Conservation (phyloP, 2,797 vertebrate genomes). For the Lepus townsendii region DNA sequence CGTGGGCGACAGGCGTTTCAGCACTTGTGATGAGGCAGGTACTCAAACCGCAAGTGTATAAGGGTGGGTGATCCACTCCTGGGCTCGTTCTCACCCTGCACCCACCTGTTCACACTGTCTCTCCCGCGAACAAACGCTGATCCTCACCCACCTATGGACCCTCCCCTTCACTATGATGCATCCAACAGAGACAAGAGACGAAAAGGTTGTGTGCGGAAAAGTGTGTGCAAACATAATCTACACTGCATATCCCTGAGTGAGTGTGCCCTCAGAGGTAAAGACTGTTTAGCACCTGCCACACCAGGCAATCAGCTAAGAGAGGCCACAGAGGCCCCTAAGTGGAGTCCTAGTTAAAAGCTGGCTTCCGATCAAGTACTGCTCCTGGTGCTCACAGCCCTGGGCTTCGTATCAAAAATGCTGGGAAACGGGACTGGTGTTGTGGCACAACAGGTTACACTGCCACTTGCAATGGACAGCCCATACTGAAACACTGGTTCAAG, state of each 20-base stretch:
- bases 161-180: not conserved
- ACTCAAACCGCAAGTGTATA: fast-evolving
- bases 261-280: not conserved
- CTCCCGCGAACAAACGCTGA: not conserved
- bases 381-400: not conserved
- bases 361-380: not conserved
- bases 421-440: no score
- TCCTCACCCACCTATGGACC: not conserved
- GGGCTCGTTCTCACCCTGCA: not conserved
- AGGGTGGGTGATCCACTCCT: not conserved
- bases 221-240: not conserved
- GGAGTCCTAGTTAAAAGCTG: not conserved
- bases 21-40: not conserved
- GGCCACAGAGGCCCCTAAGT: no score
- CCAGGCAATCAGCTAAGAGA: not conserved
- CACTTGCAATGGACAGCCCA: no score
- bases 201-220: not conserved
- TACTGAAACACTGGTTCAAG: no score
- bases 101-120: fast-evolving
- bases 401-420: not conserved
- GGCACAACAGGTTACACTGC: no score
- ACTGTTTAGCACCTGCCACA: not conserved
- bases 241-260: not conserved
- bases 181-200: not conserved
- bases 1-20: fast-evolving